Evolutionary conservation across 2,113 vertebrate genomes (phyloP).

Genomic region (Phalacrocorax aristotelis): DNA sequence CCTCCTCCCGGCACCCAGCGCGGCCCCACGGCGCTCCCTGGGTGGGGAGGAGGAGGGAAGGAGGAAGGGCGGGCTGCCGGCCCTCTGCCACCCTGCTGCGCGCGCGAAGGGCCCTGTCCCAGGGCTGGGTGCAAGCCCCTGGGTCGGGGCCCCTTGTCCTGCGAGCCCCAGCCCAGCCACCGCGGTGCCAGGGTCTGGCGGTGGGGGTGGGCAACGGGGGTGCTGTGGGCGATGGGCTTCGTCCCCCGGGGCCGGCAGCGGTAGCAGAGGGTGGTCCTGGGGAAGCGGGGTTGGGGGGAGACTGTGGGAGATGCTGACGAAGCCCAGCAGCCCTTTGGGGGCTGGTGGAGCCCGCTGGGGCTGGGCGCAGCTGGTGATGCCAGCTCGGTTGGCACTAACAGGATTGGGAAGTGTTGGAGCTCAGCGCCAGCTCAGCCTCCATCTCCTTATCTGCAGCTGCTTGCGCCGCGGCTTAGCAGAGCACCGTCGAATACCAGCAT

Average conservation of each 20-base stretch:
- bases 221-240: background rate
- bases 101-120: background rate
- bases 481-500: fast-evolving
- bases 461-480: background rate
- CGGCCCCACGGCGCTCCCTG: background rate
- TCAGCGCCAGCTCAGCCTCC: background rate
- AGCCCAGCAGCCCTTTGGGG: background rate
- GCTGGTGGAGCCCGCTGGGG: background rate
- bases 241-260: background rate
- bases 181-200: background rate
- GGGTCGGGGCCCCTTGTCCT: background rate
- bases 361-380: background rate
- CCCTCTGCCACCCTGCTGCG: background rate
- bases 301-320: background rate
- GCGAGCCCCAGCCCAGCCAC: background rate
- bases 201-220: background rate
- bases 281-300: no score
- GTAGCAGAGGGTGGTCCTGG: background rate
- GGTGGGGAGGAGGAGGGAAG: background rate
- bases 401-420: background rate
- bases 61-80: no score
- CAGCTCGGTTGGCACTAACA: background rate
- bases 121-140: background rate
- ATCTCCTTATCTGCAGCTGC: background rate
- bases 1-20: background rate